Evolutionary conservation across 35 echinoderm and acorn worm species (phyloP), one percentile per base, ranked within the genome.

Genomic region (Amphiura filiformis): DNA sequence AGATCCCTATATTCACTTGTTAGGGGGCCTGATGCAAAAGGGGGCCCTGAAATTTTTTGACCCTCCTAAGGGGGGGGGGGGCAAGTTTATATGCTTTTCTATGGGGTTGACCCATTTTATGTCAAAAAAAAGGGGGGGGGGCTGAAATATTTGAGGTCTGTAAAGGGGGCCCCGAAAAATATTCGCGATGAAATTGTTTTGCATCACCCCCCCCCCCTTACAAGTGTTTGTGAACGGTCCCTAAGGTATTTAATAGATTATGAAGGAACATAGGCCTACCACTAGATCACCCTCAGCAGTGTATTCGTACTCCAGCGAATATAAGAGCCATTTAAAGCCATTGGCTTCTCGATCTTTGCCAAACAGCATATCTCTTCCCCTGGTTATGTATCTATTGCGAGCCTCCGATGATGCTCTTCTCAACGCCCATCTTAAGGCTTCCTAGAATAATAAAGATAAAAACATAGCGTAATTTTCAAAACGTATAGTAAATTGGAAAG

Each of bases 301-400:
- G 35, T 81, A 39, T 11, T 31, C 56, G 15, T 36, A 80, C 11
- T 32, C 35, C 32, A 80, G 18, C 32, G 39, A 31, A 31, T 18
- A 30, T 4, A 23, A 17, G 20, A 89, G 12, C 87, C 87, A 89
- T 15, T 36, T 35, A 0, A 56, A 89, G 18, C 87, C 87, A 9
- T 30, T 80, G 36, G 79, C 78, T 33, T 36, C 35, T 18, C 56
- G 0, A 56, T 89, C 87, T 35, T 34, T 28, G 14, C 35, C 41
- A 56, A 89, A 89, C 36, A 61, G 28, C 87, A 89, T 89, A 18
- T 79, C 14, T 35, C 78, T 30, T 20, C 87, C 87, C 33, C 56
- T 38, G 47, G 11, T 31, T 0, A 30, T 39, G 78, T 89, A 89
- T 14, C 77, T 36, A 17, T 31, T 35, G 12, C 14, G 26, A 13